Percentiles rank a stretch among this genome's conserved stretches.
These are phyloP conservation scores for Quadriops clusia DNA, from an alignment of 2,888 invertebrate genomes.

Conservation along the genomic window DNA sequence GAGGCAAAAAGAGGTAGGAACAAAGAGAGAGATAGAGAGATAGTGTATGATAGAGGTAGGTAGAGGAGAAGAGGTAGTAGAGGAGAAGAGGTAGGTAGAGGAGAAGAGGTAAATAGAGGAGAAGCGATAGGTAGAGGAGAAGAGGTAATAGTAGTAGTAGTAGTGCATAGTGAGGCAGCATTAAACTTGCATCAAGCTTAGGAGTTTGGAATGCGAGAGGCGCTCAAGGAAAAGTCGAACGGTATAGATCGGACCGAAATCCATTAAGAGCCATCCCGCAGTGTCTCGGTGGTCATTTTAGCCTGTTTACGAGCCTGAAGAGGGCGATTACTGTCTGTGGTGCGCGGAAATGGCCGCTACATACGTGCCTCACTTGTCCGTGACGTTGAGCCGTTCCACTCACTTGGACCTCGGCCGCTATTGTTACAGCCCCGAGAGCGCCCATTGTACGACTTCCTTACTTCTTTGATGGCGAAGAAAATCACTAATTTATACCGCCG, in stretches of 20 bases:
- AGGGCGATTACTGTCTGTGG: constrained; percentile 36
- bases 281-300: constrained; percentile 35
- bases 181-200: constrained; percentile 17
- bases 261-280: constrained; percentile 34
- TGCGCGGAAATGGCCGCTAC: constrained; percentile 33
- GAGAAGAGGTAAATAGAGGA: too few relatives aligned
- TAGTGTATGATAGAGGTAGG: too few relatives aligned
- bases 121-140: too few relatives aligned
- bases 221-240: constrained; percentile 17
- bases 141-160: too few relatives aligned
- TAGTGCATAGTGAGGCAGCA: too few relatives aligned
- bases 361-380: constrained; percentile 27
- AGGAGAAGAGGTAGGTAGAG: too few relatives aligned
- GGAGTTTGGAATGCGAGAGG: too few relatives aligned
- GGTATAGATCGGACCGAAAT: constrained; percentile 28
- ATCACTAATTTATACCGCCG: constrained; percentile 19
- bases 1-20: too few relatives aligned
- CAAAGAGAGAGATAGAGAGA: too few relatives aligned
- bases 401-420: constrained; percentile 29
- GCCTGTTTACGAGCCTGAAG: constrained; percentile 37
- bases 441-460: constrained; percentile 18
- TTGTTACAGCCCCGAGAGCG: constrained; percentile 21
- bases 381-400: constrained; percentile 29
- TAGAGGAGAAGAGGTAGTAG: too few relatives aligned
- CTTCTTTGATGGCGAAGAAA: constrained; percentile 17